Conservation (phyloP, 2,113 vertebrate species). For the Podarcis raffonei region DNA sequence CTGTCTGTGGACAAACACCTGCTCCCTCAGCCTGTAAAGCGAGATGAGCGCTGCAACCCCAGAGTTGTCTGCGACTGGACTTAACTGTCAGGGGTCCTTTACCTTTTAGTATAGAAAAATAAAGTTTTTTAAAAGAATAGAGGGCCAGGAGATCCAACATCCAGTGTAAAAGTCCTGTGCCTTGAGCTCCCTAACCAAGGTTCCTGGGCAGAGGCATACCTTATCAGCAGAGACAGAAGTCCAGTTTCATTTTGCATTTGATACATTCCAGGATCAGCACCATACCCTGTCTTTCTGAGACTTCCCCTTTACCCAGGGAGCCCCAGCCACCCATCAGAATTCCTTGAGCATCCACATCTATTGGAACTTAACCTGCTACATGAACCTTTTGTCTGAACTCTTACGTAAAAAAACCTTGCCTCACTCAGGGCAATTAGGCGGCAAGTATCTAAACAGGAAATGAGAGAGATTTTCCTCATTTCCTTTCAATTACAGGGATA, state of each 20-base stretch:
- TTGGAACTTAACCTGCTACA: conserved; percentile 41
- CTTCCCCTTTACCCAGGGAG: conserved; percentile 53
- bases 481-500: conserved; percentile 64
- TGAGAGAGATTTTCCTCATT: conserved; percentile 62
- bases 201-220: neutral
- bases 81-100: too few species aligned
- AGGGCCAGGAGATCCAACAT: too few species aligned
- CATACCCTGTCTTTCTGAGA: conserved; percentile 20
- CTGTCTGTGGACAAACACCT: too few species aligned
- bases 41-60: too few species aligned
- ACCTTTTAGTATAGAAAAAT: too few species aligned
- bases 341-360: conserved; percentile 32
- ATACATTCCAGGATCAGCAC: neutral
- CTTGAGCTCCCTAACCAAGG: too few species aligned
- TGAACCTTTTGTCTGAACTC: conserved; percentile 54
- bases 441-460: conserved; percentile 54
- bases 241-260: neutral
- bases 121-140: too few species aligned
- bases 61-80: too few species aligned
- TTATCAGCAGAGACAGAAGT: neutral
- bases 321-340: conserved; percentile 62
- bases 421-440: conserved; percentile 55
- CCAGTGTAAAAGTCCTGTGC: too few species aligned
- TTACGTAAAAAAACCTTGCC: conserved; percentile 59
- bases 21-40: too few species aligned